phyloP scores from a whole-genome alignment of 2,797 vertebrate genomes.

The Danio choprae region DNA sequence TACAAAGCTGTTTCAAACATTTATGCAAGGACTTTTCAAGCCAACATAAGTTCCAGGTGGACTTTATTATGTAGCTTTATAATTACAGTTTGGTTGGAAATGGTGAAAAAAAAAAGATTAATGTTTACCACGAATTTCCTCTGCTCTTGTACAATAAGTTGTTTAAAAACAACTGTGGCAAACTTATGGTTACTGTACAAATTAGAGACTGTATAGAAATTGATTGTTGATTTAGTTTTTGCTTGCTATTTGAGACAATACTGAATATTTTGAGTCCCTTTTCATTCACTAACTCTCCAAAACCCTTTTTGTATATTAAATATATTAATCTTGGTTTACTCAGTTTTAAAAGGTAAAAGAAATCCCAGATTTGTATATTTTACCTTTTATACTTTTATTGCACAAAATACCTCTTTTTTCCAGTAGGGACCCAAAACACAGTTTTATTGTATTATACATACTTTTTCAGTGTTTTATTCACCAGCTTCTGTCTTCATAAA shows the following conservation, averaged over 20 bases:
- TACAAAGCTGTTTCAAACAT: too few species aligned
- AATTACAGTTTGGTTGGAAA: neutral
- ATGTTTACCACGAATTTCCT: neutral
- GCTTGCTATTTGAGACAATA: too few species aligned
- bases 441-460: neutral
- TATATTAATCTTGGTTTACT: neutral
- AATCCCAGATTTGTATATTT: neutral
- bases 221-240: neutral
- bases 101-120: neutral
- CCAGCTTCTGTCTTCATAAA: constrained; percentile 1
- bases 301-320: neutral
- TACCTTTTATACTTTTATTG: neutral
- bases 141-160: neutral
- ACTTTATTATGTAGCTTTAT: too few species aligned
- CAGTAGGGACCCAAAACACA: neutral
- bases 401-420: neutral
- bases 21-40: too few species aligned
- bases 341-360: neutral
- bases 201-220: neutral
- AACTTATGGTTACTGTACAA: neutral
- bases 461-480: constrained; percentile 2
- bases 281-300: too few species aligned
- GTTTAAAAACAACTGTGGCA: neutral
- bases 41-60: too few species aligned
- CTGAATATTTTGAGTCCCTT: too few species aligned